phyloP scores from a whole-genome alignment of 2,888 invertebrate species.

The Yponomeuta evonymella region DNA sequence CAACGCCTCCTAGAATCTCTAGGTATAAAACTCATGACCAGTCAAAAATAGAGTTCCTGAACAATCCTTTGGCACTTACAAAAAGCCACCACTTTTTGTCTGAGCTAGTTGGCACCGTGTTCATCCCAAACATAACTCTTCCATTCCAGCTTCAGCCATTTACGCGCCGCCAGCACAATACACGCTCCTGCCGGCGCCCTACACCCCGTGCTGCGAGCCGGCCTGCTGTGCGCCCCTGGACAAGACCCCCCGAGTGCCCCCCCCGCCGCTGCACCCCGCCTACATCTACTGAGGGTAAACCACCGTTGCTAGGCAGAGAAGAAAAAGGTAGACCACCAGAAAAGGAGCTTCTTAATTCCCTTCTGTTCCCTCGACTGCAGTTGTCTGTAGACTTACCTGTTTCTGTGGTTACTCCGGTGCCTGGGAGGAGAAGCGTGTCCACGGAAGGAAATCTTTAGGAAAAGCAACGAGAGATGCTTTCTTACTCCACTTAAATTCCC shows the following conservation, averaged over 20 bases:
- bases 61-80: no score
- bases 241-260: conserved; percentile 59
- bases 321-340: conserved; percentile 20
- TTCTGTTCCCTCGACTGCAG: neutral
- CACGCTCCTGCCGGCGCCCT: conserved; percentile 47
- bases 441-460: no score
- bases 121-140: neutral
- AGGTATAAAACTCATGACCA: neutral
- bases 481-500: no score
- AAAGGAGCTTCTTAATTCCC: neutral
- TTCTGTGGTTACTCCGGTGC: no score
- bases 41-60: no score
- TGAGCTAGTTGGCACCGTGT: no score
- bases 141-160: conserved; percentile 53
- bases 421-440: no score
- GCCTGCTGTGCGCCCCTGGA: conserved; percentile 62
- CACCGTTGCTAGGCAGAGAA: conserved; percentile 8
- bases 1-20: no score
- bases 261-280: conserved; percentile 63
- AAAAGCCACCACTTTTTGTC: no score
- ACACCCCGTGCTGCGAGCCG: conserved; percentile 62
- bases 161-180: conserved; percentile 64
- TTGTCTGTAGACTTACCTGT: neutral
- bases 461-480: no score
- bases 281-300: conserved; percentile 55